Evolutionary conservation across 2,888 invertebrate species (phyloP).

Genomic region (Aphodius sticticus): DNA sequence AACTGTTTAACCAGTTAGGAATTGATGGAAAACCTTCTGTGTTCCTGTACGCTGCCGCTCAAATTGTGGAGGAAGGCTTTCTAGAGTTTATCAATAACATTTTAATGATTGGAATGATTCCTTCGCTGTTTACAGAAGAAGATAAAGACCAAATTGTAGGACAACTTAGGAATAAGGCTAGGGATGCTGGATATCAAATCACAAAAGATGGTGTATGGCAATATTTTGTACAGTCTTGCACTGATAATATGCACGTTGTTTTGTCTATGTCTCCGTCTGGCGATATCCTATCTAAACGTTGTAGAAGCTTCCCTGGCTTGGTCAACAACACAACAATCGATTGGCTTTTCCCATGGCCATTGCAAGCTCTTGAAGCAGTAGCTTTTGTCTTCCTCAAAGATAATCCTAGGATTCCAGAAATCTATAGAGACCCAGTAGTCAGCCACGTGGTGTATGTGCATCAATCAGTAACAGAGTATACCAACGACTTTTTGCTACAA

Average conservation of each 20-base stretch:
- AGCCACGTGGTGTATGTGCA: constrained; percentile 90
- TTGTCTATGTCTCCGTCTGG: constrained; percentile 90
- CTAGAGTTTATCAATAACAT: constrained; percentile 92
- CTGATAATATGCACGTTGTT: constrained; percentile 89
- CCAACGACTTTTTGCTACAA: constrained; percentile 74
- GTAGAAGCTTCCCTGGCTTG: constrained; percentile 90
- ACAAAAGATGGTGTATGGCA: constrained; percentile 87
- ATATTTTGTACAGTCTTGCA: constrained; percentile 79
- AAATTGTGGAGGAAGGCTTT: constrained; percentile 84
- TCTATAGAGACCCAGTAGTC: constrained; percentile 71
- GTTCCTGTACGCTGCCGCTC: constrained; percentile 85
- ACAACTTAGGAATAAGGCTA: constrained; percentile 72
- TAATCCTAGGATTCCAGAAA: constrained; percentile 57
- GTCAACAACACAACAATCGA: constrained; percentile 93
- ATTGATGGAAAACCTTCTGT: constrained; percentile 80
- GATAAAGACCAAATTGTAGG: constrained; percentile 85
- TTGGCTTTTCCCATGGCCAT: constrained; percentile 95
- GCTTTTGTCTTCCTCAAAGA: constrained; percentile 85
- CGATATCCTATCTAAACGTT: constrained; percentile 81
- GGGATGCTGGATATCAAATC: constrained; percentile 74
- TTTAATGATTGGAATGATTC: constrained; percentile 84
- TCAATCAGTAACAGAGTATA: constrained; percentile 75
- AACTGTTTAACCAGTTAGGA: constrained; percentile 78
- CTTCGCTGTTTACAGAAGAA: constrained; percentile 86
- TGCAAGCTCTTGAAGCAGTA: constrained; percentile 87